Evolutionary conservation across 2,797 vertebrate species (phyloP).

Genomic region (Rhinoraja longicauda): DNA sequence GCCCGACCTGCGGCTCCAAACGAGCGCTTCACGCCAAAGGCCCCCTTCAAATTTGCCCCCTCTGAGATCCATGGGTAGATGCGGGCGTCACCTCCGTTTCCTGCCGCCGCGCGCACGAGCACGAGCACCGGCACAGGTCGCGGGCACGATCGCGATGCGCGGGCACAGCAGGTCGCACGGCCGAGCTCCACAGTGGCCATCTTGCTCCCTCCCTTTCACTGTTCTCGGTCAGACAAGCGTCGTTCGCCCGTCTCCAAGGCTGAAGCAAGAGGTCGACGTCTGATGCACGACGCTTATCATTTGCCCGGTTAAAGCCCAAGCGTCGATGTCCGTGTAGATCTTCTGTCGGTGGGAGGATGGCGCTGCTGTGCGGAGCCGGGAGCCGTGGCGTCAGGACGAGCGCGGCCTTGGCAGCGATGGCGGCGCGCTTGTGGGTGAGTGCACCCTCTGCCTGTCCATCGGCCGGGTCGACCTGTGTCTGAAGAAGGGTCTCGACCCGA

Average conservation of each 20-base stretch:
- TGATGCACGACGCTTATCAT: no score
- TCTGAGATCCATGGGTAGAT: conserved; percentile 38
- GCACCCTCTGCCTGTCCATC: background rate
- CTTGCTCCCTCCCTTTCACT: no score
- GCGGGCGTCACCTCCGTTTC: background rate
- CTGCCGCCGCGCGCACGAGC: background rate
- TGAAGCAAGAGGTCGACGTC: no score
- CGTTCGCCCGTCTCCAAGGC: no score
- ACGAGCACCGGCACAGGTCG: no score
- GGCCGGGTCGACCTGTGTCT: no score
- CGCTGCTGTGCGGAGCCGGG: background rate
- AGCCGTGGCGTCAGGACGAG: background rate
- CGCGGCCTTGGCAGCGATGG: background rate
- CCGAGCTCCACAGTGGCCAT: no score
- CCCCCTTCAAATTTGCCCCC: conserved; percentile 39
- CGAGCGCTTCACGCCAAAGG: conserved; percentile 13
- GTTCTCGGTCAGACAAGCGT: no score
- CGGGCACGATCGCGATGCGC: no score
- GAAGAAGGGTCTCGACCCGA: no score
- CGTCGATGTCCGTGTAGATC: background rate
- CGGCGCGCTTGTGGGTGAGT: background rate
- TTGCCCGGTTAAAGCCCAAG: no score
- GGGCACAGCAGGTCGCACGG: no score
- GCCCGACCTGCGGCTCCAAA: background rate
- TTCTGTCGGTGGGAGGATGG: background rate